Evolutionary conservation across 2,888 invertebrate genomes (phyloP).

Genomic region (Plebejus melissa): DNA sequence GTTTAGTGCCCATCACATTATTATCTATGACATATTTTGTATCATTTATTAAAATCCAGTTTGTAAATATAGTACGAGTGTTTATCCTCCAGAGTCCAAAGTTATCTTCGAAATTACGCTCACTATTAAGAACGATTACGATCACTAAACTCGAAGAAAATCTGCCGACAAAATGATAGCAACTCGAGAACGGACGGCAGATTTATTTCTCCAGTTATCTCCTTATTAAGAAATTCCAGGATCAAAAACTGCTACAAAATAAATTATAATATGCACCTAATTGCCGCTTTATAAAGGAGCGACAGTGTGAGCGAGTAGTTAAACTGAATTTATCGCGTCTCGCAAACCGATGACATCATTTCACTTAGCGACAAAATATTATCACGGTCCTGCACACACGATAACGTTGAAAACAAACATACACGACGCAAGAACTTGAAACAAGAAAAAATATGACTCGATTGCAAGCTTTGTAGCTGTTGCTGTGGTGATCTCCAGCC

Average conservation of each 20-base stretch:
- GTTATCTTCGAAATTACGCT: not conserved
- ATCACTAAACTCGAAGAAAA: not conserved
- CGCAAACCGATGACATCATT: constrained; percentile 20
- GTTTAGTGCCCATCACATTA: not conserved
- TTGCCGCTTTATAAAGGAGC: constrained; percentile 6
- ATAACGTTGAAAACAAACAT: constrained; percentile 23
- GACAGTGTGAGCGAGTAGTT: not conserved
- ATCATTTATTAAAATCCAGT: not conserved
- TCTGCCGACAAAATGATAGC: not conserved
- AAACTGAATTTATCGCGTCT: constrained; percentile 17
- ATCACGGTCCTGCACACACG: constrained; percentile 21
- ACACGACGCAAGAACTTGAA: not conserved
- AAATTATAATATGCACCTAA: not conserved
- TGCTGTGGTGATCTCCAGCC: not conserved
- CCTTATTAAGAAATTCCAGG: not conserved
- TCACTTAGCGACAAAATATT: constrained; percentile 25
- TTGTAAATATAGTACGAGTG: not conserved
- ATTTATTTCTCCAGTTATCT: not conserved
- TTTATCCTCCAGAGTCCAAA: not conserved
- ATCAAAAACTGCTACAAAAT: constrained; percentile 6
- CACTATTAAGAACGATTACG: not conserved
- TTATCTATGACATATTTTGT: not conserved
- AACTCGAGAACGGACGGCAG: not conserved
- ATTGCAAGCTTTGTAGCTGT: not conserved
- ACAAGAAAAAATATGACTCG: not conserved